Percentiles rank a stretch among this genome's conserved stretches.
phyloP scores from a whole-genome alignment of 1,140 invertebrate genomes.

The Listronotus oregonensis region DNA sequence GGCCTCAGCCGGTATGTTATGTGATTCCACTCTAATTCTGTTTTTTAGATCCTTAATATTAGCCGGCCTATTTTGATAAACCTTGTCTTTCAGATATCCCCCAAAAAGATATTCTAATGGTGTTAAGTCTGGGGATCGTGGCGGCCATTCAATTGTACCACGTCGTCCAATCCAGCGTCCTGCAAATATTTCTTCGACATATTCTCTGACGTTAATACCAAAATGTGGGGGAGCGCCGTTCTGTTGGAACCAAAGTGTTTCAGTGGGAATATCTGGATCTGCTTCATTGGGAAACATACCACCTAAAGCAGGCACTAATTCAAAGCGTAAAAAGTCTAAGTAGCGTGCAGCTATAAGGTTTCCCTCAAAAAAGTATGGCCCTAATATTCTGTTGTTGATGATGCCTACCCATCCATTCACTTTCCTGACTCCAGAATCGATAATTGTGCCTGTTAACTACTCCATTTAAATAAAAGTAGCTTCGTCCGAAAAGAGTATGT shows the following conservation, averaged over 20 bases:
- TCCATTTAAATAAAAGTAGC: too few relatives aligned
- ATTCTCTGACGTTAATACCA: not conserved
- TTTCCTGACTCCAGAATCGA: not conserved
- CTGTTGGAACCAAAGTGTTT: not conserved
- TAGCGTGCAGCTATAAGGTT: too few relatives aligned
- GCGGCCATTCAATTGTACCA: not conserved
- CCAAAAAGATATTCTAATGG: too few relatives aligned
- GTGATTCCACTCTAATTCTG: too few relatives aligned
- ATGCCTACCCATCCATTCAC: too few relatives aligned
- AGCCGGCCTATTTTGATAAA: too few relatives aligned
- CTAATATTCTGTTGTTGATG: too few relatives aligned
- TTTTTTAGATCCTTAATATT: too few relatives aligned
- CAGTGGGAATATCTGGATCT: not conserved
- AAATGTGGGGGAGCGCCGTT: not conserved
- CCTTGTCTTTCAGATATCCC: too few relatives aligned
- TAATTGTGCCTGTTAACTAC: not conserved
- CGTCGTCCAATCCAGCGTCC: not conserved
- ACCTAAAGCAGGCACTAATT: not conserved
- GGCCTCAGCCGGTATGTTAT: too few relatives aligned
- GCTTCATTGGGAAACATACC: not conserved
- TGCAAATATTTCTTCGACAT: not conserved
- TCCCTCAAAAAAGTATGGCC: too few relatives aligned
- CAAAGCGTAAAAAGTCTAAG: too few relatives aligned
- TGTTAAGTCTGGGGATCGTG: not conserved
- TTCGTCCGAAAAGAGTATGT: not conserved